These are phyloP conservation scores for Miniopterus natalensis DNA, from an alignment of 2,113 vertebrate species.

Conservation along the genomic window DNA sequence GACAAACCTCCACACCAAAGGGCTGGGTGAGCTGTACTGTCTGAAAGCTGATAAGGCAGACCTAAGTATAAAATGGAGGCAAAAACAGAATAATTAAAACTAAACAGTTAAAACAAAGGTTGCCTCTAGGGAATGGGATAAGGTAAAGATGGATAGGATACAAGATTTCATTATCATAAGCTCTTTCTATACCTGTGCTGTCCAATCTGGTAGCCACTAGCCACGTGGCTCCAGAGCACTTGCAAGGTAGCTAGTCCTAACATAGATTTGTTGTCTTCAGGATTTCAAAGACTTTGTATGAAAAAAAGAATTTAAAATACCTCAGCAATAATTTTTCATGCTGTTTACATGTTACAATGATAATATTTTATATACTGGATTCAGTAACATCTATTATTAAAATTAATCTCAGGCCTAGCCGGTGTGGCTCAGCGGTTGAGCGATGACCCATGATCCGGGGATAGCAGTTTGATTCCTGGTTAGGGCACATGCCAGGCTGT, in stretches of 20 bases:
- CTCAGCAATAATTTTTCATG: background rate
- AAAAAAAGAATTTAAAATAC: background rate
- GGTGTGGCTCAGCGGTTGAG: too few species aligned
- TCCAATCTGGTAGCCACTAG: background rate
- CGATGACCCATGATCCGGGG: too few species aligned
- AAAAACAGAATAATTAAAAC: background rate
- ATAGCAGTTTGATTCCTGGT: too few species aligned
- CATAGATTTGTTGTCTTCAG: background rate
- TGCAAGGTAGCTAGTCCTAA: background rate
- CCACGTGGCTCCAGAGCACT: background rate
- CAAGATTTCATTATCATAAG: background rate
- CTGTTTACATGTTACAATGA: background rate
- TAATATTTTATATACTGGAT: background rate
- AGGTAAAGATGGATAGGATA: background rate
- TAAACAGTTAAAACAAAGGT: constrained; percentile 1
- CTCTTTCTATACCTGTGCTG: background rate
- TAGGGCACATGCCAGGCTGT: too few species aligned
- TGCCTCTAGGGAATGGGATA: background rate
- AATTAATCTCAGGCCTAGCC: background rate
- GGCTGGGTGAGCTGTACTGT: background rate
- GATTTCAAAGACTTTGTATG: constrained; percentile 18
- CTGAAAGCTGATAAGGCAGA: background rate
- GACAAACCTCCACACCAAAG: background rate
- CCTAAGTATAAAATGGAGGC: background rate
- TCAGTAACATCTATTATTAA: constrained; percentile 33